phyloP scores from a whole-genome alignment of 2,113 vertebrate species.

The Periophthalmus modestus region DNA sequence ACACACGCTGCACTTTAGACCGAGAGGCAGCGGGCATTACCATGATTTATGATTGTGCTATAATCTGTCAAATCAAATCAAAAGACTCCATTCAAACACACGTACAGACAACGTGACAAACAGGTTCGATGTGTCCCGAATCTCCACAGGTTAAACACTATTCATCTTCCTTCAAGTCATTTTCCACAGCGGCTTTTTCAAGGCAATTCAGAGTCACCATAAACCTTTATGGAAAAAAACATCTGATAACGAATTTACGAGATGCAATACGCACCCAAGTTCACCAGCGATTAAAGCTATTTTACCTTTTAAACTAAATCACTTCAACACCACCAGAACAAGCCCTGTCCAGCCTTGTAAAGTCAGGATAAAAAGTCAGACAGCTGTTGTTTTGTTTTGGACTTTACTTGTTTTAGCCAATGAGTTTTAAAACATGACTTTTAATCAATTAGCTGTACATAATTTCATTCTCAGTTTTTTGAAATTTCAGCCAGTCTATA shows the following conservation, averaged over 20 bases:
- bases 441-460: too few relatives aligned
- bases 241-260: neutral
- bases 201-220: neutral
- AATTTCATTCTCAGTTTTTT: neutral
- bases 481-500: neutral
- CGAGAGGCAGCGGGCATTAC: neutral
- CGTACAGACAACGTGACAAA: neutral
- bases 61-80: neutral
- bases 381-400: too few relatives aligned
- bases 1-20: neutral
- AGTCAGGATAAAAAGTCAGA: too few relatives aligned
- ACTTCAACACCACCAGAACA: too few relatives aligned
- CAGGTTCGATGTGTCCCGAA: neutral
- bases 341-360: too few relatives aligned
- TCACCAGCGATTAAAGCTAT: too few relatives aligned
- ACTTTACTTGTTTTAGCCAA: too few relatives aligned
- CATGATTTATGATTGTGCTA: neutral
- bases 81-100: neutral
- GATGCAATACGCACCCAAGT: neutral
- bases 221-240: too few relatives aligned
- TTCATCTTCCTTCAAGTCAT: neutral
- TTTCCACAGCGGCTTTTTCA: neutral
- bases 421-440: too few relatives aligned
- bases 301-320: too few relatives aligned
- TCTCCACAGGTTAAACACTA: neutral